A percentile compares a stretch with the other conserved stretches of the same genome.
These are phyloP conservation scores for Nasua narica DNA, from an alignment of 2,797 vertebrate species.

Conservation along the genomic window DNA sequence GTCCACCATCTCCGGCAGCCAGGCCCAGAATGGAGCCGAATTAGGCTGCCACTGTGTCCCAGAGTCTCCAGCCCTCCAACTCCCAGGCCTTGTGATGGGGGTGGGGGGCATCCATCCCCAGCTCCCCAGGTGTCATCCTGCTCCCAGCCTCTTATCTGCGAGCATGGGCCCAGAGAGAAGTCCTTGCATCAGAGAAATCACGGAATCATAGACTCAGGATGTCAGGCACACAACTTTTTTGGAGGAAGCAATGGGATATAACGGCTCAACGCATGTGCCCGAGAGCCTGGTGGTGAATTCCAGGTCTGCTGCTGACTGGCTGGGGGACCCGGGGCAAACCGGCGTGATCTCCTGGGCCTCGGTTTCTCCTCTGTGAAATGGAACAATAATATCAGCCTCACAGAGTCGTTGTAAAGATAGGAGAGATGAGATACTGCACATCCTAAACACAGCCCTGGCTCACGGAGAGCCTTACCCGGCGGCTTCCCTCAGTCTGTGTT, in stretches of 20 bases:
- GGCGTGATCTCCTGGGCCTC: background rate
- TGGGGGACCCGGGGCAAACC: background rate
- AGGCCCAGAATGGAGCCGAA: background rate
- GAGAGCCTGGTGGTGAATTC: background rate
- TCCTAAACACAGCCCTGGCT: background rate
- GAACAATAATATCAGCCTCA: background rate
- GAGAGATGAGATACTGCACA: background rate
- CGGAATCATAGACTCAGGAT: background rate
- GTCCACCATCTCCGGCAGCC: background rate
- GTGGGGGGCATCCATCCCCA: background rate
- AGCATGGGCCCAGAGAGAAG: background rate
- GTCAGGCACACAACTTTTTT: background rate
- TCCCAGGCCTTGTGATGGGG: background rate
- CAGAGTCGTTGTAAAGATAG: background rate
- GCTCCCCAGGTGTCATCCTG: background rate
- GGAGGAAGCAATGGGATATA: background rate
- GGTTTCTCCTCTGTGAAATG: background rate
- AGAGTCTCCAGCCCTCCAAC: background rate
- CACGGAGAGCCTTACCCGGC: fast-evolving
- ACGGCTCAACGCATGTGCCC: background rate
- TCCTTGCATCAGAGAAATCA: background rate
- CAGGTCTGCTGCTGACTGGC: background rate
- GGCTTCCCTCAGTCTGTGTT: background rate
- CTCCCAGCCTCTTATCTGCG: background rate
- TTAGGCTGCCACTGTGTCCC: background rate